Conservation (phyloP, 2,888 invertebrate species). For the Crepidodera aurea region DNA sequence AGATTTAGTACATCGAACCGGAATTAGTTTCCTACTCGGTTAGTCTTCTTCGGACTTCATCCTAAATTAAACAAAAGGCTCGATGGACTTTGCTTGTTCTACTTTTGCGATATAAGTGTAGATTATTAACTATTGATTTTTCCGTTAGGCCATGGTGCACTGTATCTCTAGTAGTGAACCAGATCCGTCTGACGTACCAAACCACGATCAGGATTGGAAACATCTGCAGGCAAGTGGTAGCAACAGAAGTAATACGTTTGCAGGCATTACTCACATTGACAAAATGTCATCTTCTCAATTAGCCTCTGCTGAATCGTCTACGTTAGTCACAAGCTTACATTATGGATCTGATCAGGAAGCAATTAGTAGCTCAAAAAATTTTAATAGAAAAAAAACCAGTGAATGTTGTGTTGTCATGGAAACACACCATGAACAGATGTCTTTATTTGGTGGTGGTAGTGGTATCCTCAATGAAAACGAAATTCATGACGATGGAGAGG, state of each 20-base stretch:
- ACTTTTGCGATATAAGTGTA: too few species aligned
- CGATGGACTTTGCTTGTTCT: too few species aligned
- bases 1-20: too few species aligned
- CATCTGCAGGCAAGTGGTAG: constrained; percentile 12
- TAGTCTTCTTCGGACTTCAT: too few species aligned
- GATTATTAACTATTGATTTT: too few species aligned
- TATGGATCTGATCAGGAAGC: constrained; percentile 53
- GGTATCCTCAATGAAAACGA: constrained; percentile 24
- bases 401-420: constrained; percentile 60
- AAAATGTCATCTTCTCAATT: constrained; percentile 56
- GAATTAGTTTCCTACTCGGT: too few species aligned
- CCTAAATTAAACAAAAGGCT: too few species aligned
- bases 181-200: constrained; percentile 67
- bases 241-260: constrained; percentile 26
- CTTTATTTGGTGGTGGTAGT: constrained; percentile 56
- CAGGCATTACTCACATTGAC: constrained; percentile 52
- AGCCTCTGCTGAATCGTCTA: constrained; percentile 58
- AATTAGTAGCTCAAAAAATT: constrained; percentile 23
- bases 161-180: constrained; percentile 88
- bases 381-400: constrained; percentile 39
- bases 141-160: constrained; percentile 79
- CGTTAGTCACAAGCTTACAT: constrained; percentile 56
- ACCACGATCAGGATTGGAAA: constrained; percentile 45
- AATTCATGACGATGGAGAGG: constrained; percentile 10
- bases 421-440: constrained; percentile 56